phyloP scores from a whole-genome alignment of 2,113 vertebrate genomes.

The Pungitius pungitius region DNA sequence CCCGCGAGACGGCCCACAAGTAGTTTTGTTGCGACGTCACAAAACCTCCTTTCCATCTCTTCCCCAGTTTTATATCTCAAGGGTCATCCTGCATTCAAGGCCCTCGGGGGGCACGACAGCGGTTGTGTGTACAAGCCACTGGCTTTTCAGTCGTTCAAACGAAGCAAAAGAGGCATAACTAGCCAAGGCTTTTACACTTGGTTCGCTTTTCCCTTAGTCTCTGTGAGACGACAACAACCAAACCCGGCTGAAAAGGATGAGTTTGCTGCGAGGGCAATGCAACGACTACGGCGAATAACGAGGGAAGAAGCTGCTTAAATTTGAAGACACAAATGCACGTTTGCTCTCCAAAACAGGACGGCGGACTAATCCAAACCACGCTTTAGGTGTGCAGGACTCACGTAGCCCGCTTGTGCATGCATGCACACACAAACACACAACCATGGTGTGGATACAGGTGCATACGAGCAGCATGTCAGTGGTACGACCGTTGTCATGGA shows the following conservation, averaged over 20 bases:
- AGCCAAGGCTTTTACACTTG: conserved; percentile 61
- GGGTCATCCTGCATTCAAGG: conserved; percentile 63
- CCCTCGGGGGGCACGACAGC: conserved; percentile 40
- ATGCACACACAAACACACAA: conserved; percentile 35
- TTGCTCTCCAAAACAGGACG: conserved; percentile 2
- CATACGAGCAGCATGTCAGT: conserved; percentile 61
- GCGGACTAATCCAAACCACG: conserved; percentile 11
- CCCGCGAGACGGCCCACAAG: background rate
- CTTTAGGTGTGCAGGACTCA: conserved; percentile 32
- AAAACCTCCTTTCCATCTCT: conserved; percentile 37
- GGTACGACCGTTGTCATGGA: conserved; percentile 75
- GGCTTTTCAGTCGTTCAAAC: conserved; percentile 64
- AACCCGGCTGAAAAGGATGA: conserved; percentile 38
- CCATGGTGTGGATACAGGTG: conserved; percentile 38
- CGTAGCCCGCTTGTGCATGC: too few species aligned
- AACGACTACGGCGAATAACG: background rate
- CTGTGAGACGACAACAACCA: conserved; percentile 24
- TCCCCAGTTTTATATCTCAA: conserved; percentile 36
- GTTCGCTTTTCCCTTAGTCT: conserved; percentile 35
- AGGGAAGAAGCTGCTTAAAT: background rate
- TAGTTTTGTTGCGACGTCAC: conserved; percentile 8
- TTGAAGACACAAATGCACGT: background rate
- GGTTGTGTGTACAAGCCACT: conserved; percentile 48
- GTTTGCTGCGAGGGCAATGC: conserved; percentile 23
- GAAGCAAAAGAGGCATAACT: conserved; percentile 67